Evolutionary conservation across 1,140 invertebrate genomes (phyloP), one percentile per base, ranked within the genome.

Genomic region (Paracyclopina nana): DNA sequence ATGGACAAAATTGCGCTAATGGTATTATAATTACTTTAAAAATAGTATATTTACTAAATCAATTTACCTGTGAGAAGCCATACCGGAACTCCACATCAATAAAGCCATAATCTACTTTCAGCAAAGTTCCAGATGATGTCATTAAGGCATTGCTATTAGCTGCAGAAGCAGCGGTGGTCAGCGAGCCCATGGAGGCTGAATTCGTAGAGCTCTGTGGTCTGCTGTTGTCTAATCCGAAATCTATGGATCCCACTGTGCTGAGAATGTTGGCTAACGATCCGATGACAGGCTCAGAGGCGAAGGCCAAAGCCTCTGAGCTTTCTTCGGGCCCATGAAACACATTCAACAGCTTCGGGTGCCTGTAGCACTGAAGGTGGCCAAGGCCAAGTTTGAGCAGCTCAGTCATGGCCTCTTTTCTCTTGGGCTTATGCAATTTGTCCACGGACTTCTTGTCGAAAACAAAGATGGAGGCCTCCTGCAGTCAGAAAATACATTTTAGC

Each of bases 401-500:
- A 1, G 86, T 79, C 31, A 96, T 82, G 4, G 76, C 81, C 60
- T 95, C 87, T 61, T 88, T 84, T 34, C 84, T 71, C 58, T 87
- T 84, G 2, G 86, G 86, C 60, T 91, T 94, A 68, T 90, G 83
- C 38, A 95, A 68, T 63, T 94, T 94, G 60, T 95, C 88, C 0
- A 85, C 86, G 14, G 78, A 76, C 53, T 81, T 76, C 62, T 95
- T 95, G 62, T 96, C 90, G 63, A 94, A 95, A 26, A 94, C 70
- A 67, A 95, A 94, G 53, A 95, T 78, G 0, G 88, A 92, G 43
- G 81, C 86, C 66, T 91, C 87, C 90, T 96, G 71, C 4, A 71
- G 74, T 59, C 60, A 63, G 60, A 56, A 26, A 31, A 51, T 18
- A 44, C 16, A 44, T 14, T n/a, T n/a, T n/a, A n/a, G n/a, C n/a